Conservation (phyloP, 2,888 invertebrate genomes). For the Melanotus villosus region DNA sequence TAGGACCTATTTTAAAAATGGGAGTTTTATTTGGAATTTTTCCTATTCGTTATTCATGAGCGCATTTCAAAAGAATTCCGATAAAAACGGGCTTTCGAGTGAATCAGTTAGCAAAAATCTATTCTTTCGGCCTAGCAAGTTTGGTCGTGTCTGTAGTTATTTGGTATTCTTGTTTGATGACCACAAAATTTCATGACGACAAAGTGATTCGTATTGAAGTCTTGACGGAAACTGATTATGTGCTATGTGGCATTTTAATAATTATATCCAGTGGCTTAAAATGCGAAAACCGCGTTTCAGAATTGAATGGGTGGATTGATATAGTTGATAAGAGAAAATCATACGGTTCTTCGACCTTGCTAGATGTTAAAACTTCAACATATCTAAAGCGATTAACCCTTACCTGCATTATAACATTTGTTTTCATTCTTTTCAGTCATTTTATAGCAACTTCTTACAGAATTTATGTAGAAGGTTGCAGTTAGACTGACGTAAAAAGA, state of each 20-base stretch:
- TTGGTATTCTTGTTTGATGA: not conserved
- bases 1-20: not conserved
- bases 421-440: not conserved
- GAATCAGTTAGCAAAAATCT: not conserved
- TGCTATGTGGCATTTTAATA: not conserved
- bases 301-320: not conserved
- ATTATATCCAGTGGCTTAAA: not conserved
- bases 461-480: not conserved
- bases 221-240: not conserved
- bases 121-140: not conserved
- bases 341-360: not conserved
- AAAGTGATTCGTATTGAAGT: not conserved
- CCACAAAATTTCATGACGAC: not conserved
- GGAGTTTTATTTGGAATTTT: not conserved
- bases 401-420: no score
- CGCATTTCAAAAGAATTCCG: not conserved
- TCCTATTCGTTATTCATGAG: not conserved
- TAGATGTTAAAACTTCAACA: not conserved
- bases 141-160: not conserved
- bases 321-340: not conserved
- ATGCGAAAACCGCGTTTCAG: not conserved
- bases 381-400: not conserved
- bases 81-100: not conserved
- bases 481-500: conserved; percentile 13
- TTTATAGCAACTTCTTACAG: not conserved